Base-by-base conservation (phyloP, 2,888 invertebrate genomes). In the Rutpela maculata region DNA sequence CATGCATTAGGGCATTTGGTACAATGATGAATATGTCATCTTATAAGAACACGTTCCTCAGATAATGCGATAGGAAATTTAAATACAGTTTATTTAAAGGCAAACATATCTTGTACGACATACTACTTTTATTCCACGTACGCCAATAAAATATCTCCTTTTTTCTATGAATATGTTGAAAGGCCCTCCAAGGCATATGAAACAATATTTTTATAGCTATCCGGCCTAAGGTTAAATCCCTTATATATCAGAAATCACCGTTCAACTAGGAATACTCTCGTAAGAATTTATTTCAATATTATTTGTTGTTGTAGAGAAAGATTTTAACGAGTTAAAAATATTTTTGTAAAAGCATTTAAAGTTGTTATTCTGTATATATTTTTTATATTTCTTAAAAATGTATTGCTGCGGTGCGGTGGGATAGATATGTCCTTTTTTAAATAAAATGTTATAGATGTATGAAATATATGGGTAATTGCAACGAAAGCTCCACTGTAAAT, bases 101-200 rank as follows among this genome's bases (percentile, higher is more conserved):
- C 12, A 43, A 43, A 50, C 12, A 50, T 50, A n/a, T 50, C 50
- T 6, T n/a, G 50, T n/a, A 50, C 15, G 50, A 50, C 50, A 75
- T 70, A 35, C 17, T n/a, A 50, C 66, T 43, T 67, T 67, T 50
- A 67, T 67, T 67, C 66, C 56, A 35, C 15, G 35, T 74, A 67
- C 59, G 12, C 72, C 60, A 62, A 70, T 65, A 50, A 50, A 50
- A 50, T n/a, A 50, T 12, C 50, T 50, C n/a, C 50, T 50, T 50
- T 50, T 50, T 50, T 50, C 50, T n/a, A 50, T 50, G 50, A 50
- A 50, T n/a, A 50, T 50, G n/a, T 50, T n/a, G 50, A 50, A 50
- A 15, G 50, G 6, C 15, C 50, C 50, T 50, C 50, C n/a, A 6
- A 15, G 50, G 50, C n/a, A 50, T 6, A 50, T 50, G 50, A 50